Evolutionary conservation across 1,140 invertebrate genomes (phyloP).

Genomic region (Oscheius sp.): DNA sequence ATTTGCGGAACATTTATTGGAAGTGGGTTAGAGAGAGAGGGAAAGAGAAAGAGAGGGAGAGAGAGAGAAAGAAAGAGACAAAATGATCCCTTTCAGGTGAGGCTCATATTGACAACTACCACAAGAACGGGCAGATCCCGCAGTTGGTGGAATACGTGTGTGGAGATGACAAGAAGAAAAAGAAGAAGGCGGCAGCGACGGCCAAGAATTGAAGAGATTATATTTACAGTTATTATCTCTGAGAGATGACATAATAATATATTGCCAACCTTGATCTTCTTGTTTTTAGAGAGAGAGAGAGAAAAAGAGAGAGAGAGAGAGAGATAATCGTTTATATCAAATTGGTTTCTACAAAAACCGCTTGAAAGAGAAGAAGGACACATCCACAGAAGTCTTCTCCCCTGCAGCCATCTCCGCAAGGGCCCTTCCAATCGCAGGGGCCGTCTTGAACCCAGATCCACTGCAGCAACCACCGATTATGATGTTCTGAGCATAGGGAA

Average conservation of each 20-base stretch:
- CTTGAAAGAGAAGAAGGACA: no score
- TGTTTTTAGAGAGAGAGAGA: no score
- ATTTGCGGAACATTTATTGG: conserved; percentile 61
- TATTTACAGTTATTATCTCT: no score
- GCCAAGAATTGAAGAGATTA: no score
- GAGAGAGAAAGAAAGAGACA: background rate
- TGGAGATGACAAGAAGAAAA: conserved; percentile 51
- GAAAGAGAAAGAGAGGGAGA: background rate
- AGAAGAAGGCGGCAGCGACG: conserved; percentile 12
- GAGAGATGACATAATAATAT: no score
- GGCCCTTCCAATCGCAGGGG: no score
- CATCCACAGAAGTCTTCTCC: background rate
- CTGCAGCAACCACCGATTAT: conserved; percentile 20
- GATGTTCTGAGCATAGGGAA: conserved; percentile 17
- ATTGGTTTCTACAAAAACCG: no score
- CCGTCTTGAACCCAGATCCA: conserved; percentile 30
- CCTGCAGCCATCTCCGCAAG: background rate
- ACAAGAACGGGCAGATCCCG: conserved; percentile 51
- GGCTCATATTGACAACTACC: conserved; percentile 59
- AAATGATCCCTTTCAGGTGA: conserved; percentile 27
- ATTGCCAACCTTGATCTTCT: no score
- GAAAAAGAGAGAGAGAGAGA: no score
- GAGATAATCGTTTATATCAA: no score
- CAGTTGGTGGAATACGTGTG: conserved; percentile 60
- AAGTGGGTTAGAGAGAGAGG: conserved; percentile 43